Conservation (phyloP, 2,888 invertebrate genomes). For the Cremastinae sp. region DNA sequence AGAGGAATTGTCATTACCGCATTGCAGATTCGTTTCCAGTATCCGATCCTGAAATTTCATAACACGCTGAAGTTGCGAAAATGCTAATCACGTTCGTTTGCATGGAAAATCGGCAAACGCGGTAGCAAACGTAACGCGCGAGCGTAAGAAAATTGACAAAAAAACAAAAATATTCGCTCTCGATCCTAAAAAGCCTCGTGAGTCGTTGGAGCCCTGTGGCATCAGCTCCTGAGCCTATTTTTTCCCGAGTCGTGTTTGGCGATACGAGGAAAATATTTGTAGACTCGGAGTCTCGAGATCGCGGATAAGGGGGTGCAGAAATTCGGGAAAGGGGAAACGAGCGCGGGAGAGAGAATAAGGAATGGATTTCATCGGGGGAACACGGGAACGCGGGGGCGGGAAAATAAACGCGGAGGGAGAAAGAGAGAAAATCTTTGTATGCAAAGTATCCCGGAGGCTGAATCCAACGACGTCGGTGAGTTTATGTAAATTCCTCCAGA, state of each 20-base stretch:
- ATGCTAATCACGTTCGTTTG: background rate
- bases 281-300: conserved; percentile 18
- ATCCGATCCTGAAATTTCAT: conserved; percentile 4
- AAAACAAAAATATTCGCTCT: background rate
- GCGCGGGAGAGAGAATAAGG: conserved; percentile 25
- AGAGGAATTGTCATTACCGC: conserved; percentile 58
- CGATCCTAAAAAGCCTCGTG: too few relatives aligned
- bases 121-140: background rate
- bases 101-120: background rate
- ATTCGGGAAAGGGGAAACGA: background rate
- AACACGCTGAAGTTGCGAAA: background rate
- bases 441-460: conserved; percentile 67
- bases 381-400: conserved; percentile 31
- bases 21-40: conserved; percentile 46
- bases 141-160: conserved; percentile 22
- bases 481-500: conserved; percentile 71
- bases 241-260: background rate
- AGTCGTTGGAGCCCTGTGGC: too few relatives aligned
- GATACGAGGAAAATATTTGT: conserved; percentile 1
- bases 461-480: conserved; percentile 68
- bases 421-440: conserved; percentile 65
- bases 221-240: background rate
- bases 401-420: conserved; percentile 36
- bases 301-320: background rate
- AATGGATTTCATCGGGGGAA: conserved; percentile 39